A percentile compares a stretch with the other conserved stretches of the same genome.
These are phyloP conservation scores for Emydoidea blandingii DNA, from an alignment of 2,797 vertebrate species.

Conservation along the genomic window DNA sequence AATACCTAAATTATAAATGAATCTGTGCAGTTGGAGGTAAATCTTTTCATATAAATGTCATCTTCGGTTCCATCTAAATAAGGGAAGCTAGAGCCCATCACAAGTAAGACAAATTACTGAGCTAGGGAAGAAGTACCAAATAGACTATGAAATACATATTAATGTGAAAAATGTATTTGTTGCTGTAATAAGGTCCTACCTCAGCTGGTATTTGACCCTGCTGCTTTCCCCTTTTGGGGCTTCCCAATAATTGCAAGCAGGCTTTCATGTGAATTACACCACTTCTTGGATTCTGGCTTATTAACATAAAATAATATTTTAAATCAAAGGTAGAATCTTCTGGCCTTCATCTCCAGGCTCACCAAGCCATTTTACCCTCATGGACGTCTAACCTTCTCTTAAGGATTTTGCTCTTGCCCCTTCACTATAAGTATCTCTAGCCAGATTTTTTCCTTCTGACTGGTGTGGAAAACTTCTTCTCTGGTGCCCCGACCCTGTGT, in stretches of 20 bases:
- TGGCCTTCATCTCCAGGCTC: background rate
- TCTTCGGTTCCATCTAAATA: slow-evolving; percentile 41
- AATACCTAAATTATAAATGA: slow-evolving; percentile 68
- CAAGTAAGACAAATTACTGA: slow-evolving; percentile 9
- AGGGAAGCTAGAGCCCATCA: background rate
- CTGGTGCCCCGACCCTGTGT: background rate
- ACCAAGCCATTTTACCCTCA: background rate
- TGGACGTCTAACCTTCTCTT: background rate
- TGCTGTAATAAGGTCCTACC: background rate
- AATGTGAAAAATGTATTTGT: background rate
- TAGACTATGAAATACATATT: background rate
- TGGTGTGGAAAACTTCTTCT: background rate
- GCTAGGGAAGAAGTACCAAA: background rate
- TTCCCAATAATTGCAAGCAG: background rate
- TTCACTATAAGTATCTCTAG: background rate
- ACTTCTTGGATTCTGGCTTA: background rate
- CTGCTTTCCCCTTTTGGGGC: background rate
- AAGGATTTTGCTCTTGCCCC: background rate
- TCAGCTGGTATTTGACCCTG: background rate
- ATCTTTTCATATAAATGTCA: slow-evolving; percentile 46
- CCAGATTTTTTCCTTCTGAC: background rate
- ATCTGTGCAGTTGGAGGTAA: slow-evolving; percentile 41
- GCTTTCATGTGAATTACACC: background rate
- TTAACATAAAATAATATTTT: background rate
- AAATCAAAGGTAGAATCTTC: background rate